These are phyloP conservation scores for Branchellion lobata DNA, from an alignment of 2,888 invertebrate species.

Conservation along the genomic window DNA sequence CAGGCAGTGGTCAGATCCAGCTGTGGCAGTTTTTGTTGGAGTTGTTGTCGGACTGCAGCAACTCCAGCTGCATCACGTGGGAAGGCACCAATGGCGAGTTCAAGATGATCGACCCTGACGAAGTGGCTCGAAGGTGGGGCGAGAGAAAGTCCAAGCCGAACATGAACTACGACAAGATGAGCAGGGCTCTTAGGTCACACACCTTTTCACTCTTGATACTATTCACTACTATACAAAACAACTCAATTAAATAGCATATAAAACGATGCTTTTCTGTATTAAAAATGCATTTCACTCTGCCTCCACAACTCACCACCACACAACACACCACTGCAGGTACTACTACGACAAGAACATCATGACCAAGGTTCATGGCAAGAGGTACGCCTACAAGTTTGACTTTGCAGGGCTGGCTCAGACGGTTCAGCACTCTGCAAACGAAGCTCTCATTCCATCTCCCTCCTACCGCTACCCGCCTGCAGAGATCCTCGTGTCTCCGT, in stretches of 20 bases:
- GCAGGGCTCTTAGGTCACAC: slow-evolving; percentile 48
- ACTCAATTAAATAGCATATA: background rate
- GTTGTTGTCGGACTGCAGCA: slow-evolving; percentile 81
- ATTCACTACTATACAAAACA: too few relatives aligned
- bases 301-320: background rate
- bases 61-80: slow-evolving; percentile 82
- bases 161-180: slow-evolving; percentile 97
- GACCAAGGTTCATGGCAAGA: slow-evolving; percentile 95
- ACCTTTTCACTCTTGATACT: background rate
- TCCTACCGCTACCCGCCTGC: slow-evolving; percentile 78
- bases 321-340: slow-evolving; percentile 67
- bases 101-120: slow-evolving; percentile 85
- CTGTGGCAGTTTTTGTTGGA: slow-evolving; percentile 98
- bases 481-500: slow-evolving; percentile 79
- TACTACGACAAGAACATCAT: slow-evolving; percentile 98
- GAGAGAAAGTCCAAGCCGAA: slow-evolving; percentile 93
- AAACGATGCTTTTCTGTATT: background rate
- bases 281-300: background rate
- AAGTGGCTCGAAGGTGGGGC: slow-evolving; percentile 90
- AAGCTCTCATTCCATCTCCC: slow-evolving; percentile 74
- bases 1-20: slow-evolving; percentile 83
- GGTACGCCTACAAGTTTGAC: slow-evolving; percentile 94
- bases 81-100: slow-evolving; percentile 81
- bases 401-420: slow-evolving; percentile 84
- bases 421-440: slow-evolving; percentile 63